Percentiles rank a stretch among this genome's conserved stretches.
phyloP scores from a whole-genome alignment of 1,140 invertebrate species.

The Drosophila baimaii region DNA sequence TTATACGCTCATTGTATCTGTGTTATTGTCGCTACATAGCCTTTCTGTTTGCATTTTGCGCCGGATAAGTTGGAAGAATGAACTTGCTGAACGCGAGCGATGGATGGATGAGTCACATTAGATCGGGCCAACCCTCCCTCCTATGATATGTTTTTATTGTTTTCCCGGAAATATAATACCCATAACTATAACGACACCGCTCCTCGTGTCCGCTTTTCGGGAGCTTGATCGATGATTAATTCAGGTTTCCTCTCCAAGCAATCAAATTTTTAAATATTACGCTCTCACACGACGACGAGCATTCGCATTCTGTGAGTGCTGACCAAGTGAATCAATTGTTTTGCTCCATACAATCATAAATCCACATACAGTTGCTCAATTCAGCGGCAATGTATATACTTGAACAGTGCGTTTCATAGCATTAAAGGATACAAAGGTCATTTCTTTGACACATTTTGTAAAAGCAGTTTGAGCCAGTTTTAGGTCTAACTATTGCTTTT shows the following conservation, averaged over 20 bases:
- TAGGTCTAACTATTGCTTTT: background rate
- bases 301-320: background rate
- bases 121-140: background rate
- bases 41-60: constrained; percentile 5
- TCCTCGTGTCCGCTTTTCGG: background rate
- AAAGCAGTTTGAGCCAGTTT: background rate
- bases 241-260: background rate
- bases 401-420: constrained; percentile 14
- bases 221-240: constrained; percentile 18
- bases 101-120: constrained; percentile 25
- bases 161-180: background rate
- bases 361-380: constrained; percentile 2
- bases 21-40: constrained; percentile 12
- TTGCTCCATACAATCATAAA: constrained; percentile 18
- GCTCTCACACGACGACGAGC: constrained; percentile 1
- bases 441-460: background rate
- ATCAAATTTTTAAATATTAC: constrained; percentile 6
- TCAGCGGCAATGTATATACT: background rate
- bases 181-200: background rate
- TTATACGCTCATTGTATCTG: constrained; percentile 54
- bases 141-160: background rate
- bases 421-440: background rate
- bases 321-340: constrained; percentile 22
- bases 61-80: constrained; percentile 28
- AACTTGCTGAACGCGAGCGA: constrained; percentile 15